Percentiles rank a stretch among this genome's conserved stretches.
These are phyloP conservation scores for Anguilla obscura DNA, from an alignment of 2,797 vertebrate species.

Conservation along the genomic window DNA sequence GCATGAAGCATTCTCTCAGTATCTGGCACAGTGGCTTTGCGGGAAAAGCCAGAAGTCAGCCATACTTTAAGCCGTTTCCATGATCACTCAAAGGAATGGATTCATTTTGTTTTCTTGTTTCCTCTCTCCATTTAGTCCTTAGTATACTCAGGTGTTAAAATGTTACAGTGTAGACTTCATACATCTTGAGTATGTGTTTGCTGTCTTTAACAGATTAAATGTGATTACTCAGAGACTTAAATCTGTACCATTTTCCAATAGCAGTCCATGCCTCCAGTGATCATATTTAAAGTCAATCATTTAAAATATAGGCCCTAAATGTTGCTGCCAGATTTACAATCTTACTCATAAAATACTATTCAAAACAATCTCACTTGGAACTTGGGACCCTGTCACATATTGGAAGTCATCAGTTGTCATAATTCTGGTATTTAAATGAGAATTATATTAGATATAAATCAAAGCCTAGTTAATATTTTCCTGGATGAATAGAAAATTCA, in stretches of 20 bases:
- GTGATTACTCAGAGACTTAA: not conserved
- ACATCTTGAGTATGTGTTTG: not conserved
- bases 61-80: conserved; percentile 57
- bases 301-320: not conserved
- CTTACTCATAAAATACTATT: not conserved
- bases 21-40: conserved; percentile 40
- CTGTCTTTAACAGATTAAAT: not conserved
- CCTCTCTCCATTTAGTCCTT: not conserved
- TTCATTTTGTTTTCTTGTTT: conserved; percentile 11
- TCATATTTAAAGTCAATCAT: not conserved
- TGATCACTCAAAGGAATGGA: conserved; percentile 56
- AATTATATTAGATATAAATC: not conserved
- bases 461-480: not conserved
- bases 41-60: conserved; percentile 40
- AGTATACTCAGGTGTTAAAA: not conserved
- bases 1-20: conserved; percentile 36
- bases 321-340: not conserved
- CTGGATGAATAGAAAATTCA: not conserved
- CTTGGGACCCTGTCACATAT: not conserved
- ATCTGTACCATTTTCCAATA: not conserved
- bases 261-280: not conserved
- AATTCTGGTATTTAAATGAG: not conserved
- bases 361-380: not conserved
- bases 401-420: not conserved
- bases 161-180: not conserved